phyloP scores from a whole-genome alignment of 1,140 invertebrate species.

The Bombus affinis region DNA sequence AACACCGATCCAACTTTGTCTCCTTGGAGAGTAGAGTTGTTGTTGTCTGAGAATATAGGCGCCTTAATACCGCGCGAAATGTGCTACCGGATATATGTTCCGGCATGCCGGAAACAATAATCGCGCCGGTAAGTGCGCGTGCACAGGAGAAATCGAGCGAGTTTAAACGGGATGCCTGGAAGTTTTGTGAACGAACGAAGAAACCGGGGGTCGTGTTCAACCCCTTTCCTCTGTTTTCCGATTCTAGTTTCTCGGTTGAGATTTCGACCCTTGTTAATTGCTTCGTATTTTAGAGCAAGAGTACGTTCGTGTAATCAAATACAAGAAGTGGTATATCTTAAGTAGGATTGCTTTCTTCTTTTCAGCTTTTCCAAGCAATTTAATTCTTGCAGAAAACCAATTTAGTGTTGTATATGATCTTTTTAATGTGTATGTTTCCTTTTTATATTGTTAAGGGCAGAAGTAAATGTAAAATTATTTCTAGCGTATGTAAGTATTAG shows the following conservation, averaged over 20 bases:
- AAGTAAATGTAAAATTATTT: too few species aligned
- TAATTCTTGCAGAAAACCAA: not conserved
- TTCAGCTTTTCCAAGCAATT: not conserved
- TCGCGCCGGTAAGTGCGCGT: constrained; percentile 35
- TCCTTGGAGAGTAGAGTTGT: constrained; percentile 10
- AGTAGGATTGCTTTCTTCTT: not conserved
- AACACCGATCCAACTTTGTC: constrained; percentile 54
- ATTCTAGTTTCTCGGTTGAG: constrained; percentile 50
- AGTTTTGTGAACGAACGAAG: constrained; percentile 35
- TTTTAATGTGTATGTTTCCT: too few species aligned
- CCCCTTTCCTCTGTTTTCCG: constrained; percentile 26
- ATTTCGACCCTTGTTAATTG: constrained; percentile 45
- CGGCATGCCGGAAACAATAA: constrained; percentile 48
- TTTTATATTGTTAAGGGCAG: too few species aligned
- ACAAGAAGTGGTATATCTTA: not conserved
- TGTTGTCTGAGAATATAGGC: constrained; percentile 30
- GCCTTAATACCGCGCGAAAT: constrained; percentile 64
- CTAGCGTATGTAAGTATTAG: too few species aligned
- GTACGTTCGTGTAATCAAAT: not conserved
- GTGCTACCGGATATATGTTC: constrained; percentile 52
- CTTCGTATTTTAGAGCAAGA: not conserved
- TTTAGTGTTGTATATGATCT: not conserved
- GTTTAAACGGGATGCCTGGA: constrained; percentile 32
- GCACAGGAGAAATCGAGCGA: constrained; percentile 36
- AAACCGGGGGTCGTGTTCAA: constrained; percentile 18